phyloP scores from a whole-genome alignment of 1,140 invertebrate species.

The Archivesica marissinica region DNA sequence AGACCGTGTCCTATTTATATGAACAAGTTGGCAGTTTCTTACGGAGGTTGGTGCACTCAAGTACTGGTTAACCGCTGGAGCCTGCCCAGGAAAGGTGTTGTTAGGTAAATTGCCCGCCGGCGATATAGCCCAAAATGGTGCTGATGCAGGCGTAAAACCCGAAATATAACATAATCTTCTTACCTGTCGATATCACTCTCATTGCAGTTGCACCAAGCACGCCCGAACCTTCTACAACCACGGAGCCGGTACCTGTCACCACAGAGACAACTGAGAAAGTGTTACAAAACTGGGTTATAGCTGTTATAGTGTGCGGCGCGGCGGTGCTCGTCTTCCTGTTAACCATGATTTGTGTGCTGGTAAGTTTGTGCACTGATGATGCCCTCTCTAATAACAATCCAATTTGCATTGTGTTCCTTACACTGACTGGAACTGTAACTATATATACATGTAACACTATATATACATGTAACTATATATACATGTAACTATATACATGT shows the following conservation, averaged over 20 bases:
- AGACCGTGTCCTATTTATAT: too few species aligned
- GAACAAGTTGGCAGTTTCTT: too few species aligned
- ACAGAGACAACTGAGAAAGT: background rate
- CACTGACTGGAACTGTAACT: too few species aligned
- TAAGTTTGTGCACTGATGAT: too few species aligned
- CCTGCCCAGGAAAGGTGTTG: background rate
- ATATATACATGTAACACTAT: too few species aligned
- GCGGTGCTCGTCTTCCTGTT: slow-evolving; percentile 58
- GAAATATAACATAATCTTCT: background rate
- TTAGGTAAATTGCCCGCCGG: background rate
- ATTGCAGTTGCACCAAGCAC: background rate
- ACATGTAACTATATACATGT: too few species aligned
- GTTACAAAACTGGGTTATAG: slow-evolving; percentile 66
- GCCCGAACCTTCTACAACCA: slow-evolving; percentile 15
- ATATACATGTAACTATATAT: too few species aligned
- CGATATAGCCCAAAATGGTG: background rate
- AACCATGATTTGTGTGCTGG: slow-evolving; percentile 56
- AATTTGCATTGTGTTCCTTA: too few species aligned
- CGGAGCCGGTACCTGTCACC: slow-evolving; percentile 1
- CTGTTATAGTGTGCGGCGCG: slow-evolving; percentile 63
- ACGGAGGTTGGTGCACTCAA: background rate
- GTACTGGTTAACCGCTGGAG: background rate
- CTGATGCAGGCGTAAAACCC: background rate
- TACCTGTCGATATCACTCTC: background rate
- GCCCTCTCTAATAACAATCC: too few species aligned